These are phyloP conservation scores for Danionella cerebrum DNA, from an alignment of 2,113 vertebrate species.

Conservation along the genomic window DNA sequence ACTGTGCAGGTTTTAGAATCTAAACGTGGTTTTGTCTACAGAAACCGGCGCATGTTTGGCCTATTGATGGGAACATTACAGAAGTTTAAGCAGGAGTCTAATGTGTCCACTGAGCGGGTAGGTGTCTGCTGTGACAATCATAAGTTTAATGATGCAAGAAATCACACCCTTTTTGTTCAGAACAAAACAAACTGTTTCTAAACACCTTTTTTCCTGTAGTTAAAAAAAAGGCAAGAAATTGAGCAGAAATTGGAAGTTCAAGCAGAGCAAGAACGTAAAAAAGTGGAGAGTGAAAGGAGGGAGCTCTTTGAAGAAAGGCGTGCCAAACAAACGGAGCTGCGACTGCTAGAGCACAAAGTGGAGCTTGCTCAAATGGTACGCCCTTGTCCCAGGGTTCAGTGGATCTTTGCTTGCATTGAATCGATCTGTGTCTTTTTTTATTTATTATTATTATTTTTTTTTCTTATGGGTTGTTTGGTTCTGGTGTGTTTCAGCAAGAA, in stretches of 20 bases:
- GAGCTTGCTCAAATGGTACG: conserved; percentile 96
- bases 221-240: conserved; percentile 92
- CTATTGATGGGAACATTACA: conserved; percentile 98
- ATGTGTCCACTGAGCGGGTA: conserved; percentile 89
- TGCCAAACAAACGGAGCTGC: conserved; percentile 94
- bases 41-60: conserved; percentile 99
- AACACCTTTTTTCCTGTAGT: conserved; percentile 55
- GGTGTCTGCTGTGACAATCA: background rate
- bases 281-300: conserved; percentile 88
- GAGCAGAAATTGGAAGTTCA: conserved; percentile 98
- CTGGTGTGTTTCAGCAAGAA: conserved; percentile 79
- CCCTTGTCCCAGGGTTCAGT: too few relatives aligned
- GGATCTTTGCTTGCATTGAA: too few relatives aligned
- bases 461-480: conserved; percentile 24
- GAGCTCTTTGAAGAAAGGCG: conserved; percentile 95
- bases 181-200: background rate
- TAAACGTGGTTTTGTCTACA: conserved; percentile 38
- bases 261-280: conserved; percentile 90
- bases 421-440: too few relatives aligned
- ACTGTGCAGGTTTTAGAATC: too few relatives aligned
- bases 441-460: too few relatives aligned
- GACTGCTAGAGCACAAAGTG: conserved; percentile 94
- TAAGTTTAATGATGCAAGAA: too few relatives aligned
- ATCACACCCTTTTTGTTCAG: too few relatives aligned
- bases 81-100: conserved; percentile 98